Evolutionary conservation across 2,888 invertebrate genomes (phyloP).

Genomic region (Drosophila imparisetae): DNA sequence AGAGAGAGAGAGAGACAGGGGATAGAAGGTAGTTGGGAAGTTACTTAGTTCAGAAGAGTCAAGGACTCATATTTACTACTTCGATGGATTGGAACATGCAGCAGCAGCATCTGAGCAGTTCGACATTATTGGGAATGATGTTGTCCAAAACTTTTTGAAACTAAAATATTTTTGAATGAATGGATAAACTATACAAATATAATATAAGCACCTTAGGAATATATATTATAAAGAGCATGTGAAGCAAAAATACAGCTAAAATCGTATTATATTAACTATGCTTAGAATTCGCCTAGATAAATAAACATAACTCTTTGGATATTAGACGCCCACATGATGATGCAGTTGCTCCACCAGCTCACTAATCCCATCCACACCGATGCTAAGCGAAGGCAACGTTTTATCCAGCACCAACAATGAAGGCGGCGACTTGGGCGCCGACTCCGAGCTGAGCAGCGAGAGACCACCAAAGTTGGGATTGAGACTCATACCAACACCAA

Average conservation of each 20-base stretch:
- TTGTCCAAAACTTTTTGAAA: not conserved
- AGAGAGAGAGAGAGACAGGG: too few species aligned
- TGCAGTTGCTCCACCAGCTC: constrained; percentile 83
- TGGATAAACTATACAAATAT: not conserved
- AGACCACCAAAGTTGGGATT: constrained; percentile 59
- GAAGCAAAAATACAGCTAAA: constrained; percentile 22
- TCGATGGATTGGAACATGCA: not conserved
- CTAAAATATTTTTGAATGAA: not conserved
- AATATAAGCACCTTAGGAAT: constrained; percentile 8
- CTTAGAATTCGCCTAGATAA: constrained; percentile 54
- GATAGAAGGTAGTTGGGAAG: not conserved
- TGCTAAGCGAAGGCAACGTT: constrained; percentile 80
- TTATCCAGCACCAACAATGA: constrained; percentile 83
- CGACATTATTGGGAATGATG: not conserved
- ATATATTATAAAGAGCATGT: constrained; percentile 25
- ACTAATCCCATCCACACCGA: constrained; percentile 82
- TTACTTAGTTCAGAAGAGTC: not conserved
- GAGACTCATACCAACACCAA: constrained; percentile 61
- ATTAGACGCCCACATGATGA: constrained; percentile 44
- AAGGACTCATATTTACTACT: constrained; percentile 14
- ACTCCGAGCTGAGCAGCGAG: constrained; percentile 47
- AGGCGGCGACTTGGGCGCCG: constrained; percentile 78
- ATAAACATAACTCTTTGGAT: not conserved
- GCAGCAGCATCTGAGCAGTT: not conserved
- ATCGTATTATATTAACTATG: constrained; percentile 57